These are phyloP conservation scores for Pentamera pediparva DNA, from an alignment of 53 echinoderm and acorn worm species.

Conservation along the genomic window DNA sequence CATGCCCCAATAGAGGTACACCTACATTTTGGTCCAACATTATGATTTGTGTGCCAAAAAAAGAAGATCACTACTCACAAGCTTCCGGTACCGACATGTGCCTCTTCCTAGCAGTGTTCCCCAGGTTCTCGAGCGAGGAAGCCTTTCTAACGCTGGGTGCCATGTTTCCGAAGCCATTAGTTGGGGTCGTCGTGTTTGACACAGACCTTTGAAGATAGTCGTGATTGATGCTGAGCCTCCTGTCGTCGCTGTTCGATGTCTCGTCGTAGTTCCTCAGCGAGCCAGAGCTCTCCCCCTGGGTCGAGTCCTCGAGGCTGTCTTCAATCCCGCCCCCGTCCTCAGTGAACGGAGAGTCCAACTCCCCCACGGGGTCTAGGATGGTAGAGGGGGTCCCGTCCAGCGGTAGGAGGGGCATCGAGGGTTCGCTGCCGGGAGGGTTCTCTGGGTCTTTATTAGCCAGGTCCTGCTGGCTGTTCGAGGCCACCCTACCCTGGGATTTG, in stretches of 20 bases:
- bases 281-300: conserved; percentile 9
- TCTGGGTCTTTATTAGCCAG: conserved; percentile 29
- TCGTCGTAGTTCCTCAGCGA: conserved; percentile 24
- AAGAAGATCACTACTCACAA: neutral
- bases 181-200: conserved; percentile 15
- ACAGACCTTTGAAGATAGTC: conserved; percentile 8
- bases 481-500: conserved; percentile 45
- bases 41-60: neutral
- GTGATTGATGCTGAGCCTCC: neutral
- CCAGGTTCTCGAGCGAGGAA: conserved; percentile 5
- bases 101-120: conserved; percentile 12
- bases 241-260: neutral
- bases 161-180: neutral
- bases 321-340: conserved; percentile 28
- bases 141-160: neutral
- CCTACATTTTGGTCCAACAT: too few relatives aligned
- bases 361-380: conserved; percentile 15
- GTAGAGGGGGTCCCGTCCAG: conserved; percentile 30
- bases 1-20: too few relatives aligned
- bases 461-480: conserved; percentile 41
- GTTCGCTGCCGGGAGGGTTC: conserved; percentile 48
- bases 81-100: conserved; percentile 25
- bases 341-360: neutral
- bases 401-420: conserved; percentile 68
- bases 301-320: conserved; percentile 19